These are phyloP conservation scores for Sitophilus oryzae DNA, from an alignment of 1,140 invertebrate genomes.

Conservation along the genomic window DNA sequence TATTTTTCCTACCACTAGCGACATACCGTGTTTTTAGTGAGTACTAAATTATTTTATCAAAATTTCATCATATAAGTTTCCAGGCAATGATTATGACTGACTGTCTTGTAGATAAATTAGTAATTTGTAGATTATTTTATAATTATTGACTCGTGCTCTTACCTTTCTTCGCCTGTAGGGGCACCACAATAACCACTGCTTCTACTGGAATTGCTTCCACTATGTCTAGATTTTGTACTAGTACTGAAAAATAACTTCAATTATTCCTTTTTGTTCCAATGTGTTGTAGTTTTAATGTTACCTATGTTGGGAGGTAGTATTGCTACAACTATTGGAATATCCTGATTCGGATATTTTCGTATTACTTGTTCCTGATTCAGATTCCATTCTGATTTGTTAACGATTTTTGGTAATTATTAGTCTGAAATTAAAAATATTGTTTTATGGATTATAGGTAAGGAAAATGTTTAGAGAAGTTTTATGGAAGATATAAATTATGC, in stretches of 20 bases:
- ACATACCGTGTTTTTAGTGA: too few relatives aligned
- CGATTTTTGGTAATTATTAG: not conserved
- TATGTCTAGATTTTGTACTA: constrained; percentile 70
- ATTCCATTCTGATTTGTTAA: constrained; percentile 42
- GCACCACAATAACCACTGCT: constrained; percentile 72
- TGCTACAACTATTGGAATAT: constrained; percentile 70
- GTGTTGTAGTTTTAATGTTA: constrained; percentile 37
- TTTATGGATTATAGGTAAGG: too few relatives aligned
- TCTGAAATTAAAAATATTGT: not conserved
- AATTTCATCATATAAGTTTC: too few relatives aligned
- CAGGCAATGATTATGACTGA: too few relatives aligned
- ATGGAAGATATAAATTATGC: too few relatives aligned
- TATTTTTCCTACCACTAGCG: too few relatives aligned
- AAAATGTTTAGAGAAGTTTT: too few relatives aligned
- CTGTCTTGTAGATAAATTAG: too few relatives aligned
- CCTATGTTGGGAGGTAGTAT: constrained; percentile 70
- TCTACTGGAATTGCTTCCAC: constrained; percentile 66
- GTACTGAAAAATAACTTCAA: constrained; percentile 50
- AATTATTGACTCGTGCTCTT: constrained; percentile 2
- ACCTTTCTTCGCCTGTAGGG: constrained; percentile 43
- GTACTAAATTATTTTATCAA: too few relatives aligned
- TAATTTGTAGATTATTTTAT: not conserved
- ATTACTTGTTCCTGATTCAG: constrained; percentile 48
- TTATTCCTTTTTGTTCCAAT: not conserved
- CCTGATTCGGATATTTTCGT: constrained; percentile 70